These are phyloP conservation scores for Melieria omissa DNA, from an alignment of 2,888 invertebrate species.

Conservation along the genomic window DNA sequence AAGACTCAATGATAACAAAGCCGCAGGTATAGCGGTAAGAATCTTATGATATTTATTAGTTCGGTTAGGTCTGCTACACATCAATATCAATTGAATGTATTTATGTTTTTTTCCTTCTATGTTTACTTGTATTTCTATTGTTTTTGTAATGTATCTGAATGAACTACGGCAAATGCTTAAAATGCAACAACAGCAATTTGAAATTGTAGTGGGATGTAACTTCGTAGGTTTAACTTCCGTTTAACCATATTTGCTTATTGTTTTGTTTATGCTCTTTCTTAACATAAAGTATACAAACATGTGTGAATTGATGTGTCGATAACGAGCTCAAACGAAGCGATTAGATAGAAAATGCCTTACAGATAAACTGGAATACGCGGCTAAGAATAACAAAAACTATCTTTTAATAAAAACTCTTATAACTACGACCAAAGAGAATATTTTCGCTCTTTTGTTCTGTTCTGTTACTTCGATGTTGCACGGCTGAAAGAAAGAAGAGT, in stretches of 20 bases:
- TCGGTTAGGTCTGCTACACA: too few species aligned
- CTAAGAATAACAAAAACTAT: too few species aligned
- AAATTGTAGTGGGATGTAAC: not conserved
- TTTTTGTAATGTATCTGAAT: not conserved
- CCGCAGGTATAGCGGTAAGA: slow-evolving; percentile 10
- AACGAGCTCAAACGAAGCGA: too few species aligned
- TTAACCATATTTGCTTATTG: too few species aligned
- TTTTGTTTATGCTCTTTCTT: not conserved
- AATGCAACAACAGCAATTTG: not conserved
- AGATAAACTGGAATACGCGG: too few species aligned
- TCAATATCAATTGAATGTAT: too few species aligned
- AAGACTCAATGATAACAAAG: not conserved
- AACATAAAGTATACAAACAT: not conserved
- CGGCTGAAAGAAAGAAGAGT: too few species aligned
- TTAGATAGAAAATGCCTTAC: too few species aligned
- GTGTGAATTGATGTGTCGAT: not conserved
- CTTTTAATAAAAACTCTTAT: too few species aligned
- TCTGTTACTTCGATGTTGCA: too few species aligned
- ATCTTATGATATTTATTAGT: slow-evolving; percentile 22
- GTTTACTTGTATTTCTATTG: not conserved
- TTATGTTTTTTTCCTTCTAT: not conserved
- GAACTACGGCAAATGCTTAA: not conserved
- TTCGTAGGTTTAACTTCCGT: not conserved
- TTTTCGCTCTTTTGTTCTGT: too few species aligned
- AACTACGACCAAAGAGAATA: too few species aligned